Base-by-base conservation (phyloP, 35 echinoderm and acorn worm species). In the Eucidaris tribuloides region DNA sequence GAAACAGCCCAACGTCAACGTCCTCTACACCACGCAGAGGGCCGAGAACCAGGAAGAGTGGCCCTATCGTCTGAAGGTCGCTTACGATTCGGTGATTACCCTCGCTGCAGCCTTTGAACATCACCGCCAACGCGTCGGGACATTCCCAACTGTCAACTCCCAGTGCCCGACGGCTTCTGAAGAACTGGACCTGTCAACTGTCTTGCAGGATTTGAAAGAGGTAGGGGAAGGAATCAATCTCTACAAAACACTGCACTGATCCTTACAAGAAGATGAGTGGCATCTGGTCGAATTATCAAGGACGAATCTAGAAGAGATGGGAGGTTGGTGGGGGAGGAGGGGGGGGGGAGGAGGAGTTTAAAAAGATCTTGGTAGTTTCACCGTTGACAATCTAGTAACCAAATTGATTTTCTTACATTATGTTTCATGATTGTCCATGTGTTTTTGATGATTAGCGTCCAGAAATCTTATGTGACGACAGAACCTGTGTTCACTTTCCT, bases 11-110 rank as follows among this genome's bases (percentile, higher is more conserved):
- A 94, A 89, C 35, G 82, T 89, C 38, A 78, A 88, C 11, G 87
- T 78, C 0, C 65, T 79, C 18, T 86, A 74, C 65, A 70, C 71
- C 4, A 94, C 92, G 40, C 79, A 82, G 24, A 89, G 84, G 42
- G 81, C 92, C 1, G 92, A 94, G 56, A 88, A 88, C 13, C 38
- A 90, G 1, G 92, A 94, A 25, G 92, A 94, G 58, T 94, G 92
- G 92, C 92, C 92, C 4, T 94, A 50, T 49, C 59, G 92, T 17
- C 87, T 94, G 5, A 78, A 87, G 45, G 45, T 86, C 2, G 79
- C 92, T 20, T 94, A 94, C 65, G 92, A 94, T 68, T 59, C 86
- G 2, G 82, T 94, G 23, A 45, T 94, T 19, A 24, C 77, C 0
- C 23, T 94, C 9, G 27, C 42, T 17, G 45, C 85, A 25, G 92